These are phyloP conservation scores for Eira barbara DNA, from an alignment of 2,113 vertebrate genomes.

Conservation along the genomic window DNA sequence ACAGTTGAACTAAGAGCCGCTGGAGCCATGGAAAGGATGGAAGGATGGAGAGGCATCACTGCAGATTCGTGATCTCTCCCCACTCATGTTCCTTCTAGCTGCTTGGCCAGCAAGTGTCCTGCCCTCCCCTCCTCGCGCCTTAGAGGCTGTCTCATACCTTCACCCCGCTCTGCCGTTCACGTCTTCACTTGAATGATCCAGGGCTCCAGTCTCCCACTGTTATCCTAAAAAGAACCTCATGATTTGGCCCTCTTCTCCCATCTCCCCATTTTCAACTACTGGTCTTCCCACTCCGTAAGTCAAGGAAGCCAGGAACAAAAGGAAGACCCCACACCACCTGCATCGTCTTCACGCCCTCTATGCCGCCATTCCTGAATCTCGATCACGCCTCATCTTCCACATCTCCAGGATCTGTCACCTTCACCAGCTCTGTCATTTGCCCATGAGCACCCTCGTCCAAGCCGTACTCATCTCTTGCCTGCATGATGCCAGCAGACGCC, in stretches of 20 bases:
- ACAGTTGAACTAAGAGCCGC: background rate
- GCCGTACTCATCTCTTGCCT: background rate
- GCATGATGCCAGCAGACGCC: background rate
- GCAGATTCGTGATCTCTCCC: background rate
- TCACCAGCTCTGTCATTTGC: background rate
- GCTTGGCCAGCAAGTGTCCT: background rate
- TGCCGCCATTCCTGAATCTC: background rate
- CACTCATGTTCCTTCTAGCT: background rate
- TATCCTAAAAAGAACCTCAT: background rate
- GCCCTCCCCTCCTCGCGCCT: background rate
- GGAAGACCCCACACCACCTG: background rate
- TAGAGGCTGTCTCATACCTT: background rate
- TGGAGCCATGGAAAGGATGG: background rate
- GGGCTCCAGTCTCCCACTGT: background rate
- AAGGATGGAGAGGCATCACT: background rate
- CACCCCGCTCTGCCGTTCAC: background rate
- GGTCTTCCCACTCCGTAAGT: background rate
- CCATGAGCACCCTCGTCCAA: background rate
- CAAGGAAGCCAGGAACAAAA: background rate
- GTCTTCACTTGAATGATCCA: background rate
- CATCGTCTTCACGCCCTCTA: background rate
- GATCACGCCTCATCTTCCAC: background rate
- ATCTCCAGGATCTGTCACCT: background rate
- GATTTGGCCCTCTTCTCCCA: background rate
- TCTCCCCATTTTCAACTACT: background rate